Conservation (phyloP, 2,888 invertebrate species). For the Eumerus sabulonum region DNA sequence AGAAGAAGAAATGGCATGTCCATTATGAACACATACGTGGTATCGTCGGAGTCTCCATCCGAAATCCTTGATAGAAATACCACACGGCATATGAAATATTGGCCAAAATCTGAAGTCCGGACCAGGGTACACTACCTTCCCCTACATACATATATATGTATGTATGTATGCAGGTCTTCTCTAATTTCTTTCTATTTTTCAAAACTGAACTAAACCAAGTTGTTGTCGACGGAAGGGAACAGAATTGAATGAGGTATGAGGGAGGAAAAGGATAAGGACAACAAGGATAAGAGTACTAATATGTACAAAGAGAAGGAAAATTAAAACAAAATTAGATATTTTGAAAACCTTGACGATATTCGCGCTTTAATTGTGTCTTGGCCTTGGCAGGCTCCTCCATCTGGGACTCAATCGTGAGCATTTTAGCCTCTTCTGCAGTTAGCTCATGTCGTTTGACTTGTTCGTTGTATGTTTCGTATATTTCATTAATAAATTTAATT, state of each 20-base stretch:
- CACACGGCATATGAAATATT: too few species aligned
- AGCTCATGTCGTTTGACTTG: slow-evolving; percentile 83
- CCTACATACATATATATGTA: not conserved
- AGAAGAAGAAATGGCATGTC: too few species aligned
- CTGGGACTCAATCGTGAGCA: slow-evolving; percentile 80
- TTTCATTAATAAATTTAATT: not conserved
- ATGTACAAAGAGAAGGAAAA: not conserved
- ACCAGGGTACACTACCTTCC: too few species aligned
- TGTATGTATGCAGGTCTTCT: not conserved
- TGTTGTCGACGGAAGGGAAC: not conserved
- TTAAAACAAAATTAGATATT: slow-evolving; percentile 2
- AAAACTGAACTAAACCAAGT: not conserved
- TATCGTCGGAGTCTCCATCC: too few species aligned
- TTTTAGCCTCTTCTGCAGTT: slow-evolving; percentile 82
- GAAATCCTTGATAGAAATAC: too few species aligned
- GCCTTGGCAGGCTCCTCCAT: slow-evolving; percentile 84
- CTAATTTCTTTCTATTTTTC: too few species aligned
- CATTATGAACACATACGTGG: too few species aligned
- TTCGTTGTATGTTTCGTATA: slow-evolving; percentile 10
- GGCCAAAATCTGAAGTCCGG: too few species aligned
- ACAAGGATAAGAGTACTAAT: not conserved
- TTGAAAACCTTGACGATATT: slow-evolving; percentile 82
- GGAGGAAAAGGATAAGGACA: not conserved
- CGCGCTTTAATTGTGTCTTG: slow-evolving; percentile 80
- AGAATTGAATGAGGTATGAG: not conserved